A percentile compares a stretch with the other conserved stretches of the same genome.
phyloP scores from a whole-genome alignment of 2,888 invertebrate genomes.

The Camptogramma bilineatum region DNA sequence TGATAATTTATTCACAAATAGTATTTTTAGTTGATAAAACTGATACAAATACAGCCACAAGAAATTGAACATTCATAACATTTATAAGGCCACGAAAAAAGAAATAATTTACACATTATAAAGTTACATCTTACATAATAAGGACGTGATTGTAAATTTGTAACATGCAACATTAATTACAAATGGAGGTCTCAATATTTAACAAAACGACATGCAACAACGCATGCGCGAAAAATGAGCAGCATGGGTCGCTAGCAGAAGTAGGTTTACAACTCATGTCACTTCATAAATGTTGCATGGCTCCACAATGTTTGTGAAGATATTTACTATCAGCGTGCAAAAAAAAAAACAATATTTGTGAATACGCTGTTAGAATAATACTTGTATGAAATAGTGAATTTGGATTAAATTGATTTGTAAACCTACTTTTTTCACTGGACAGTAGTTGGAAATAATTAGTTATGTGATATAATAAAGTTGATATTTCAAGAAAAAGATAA shows the following conservation, averaged over 20 bases:
- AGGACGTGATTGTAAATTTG: conserved; percentile 40
- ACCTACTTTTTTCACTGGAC: background rate
- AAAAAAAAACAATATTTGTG: background rate
- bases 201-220: conserved; percentile 20
- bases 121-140: conserved; percentile 37
- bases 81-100: conserved; percentile 58
- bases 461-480: background rate
- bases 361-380: no score
- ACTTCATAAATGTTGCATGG: background rate
- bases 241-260: background rate
- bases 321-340: background rate
- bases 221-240: conserved; percentile 7
- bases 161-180: conserved; percentile 37
- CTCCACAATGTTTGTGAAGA: background rate
- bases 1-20: conserved; percentile 17
- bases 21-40: conserved; percentile 8
- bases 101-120: conserved; percentile 45
- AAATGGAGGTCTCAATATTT: conserved; percentile 29
- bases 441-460: background rate
- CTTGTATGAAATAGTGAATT: no score
- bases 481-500: background rate
- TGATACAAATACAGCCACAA: conserved; percentile 34
- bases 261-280: conserved; percentile 11
- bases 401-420: background rate
- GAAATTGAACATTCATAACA: conserved; percentile 50